A percentile compares a stretch with the other conserved stretches of the same genome.
Conservation (phyloP, 2,888 invertebrate species). For the Brachyopa scutellaris region DNA sequence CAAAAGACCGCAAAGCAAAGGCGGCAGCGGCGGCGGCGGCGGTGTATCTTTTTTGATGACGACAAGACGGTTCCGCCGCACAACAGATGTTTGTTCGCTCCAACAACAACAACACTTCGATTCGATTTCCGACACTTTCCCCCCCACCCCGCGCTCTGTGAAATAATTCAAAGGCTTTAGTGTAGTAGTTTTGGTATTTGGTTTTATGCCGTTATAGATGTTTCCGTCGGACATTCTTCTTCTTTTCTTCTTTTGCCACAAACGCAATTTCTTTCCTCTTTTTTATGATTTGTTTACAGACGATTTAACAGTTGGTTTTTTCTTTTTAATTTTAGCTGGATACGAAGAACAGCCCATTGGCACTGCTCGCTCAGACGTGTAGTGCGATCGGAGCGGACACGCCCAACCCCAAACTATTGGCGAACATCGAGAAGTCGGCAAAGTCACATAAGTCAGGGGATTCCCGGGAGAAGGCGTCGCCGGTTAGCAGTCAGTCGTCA, state of each 20-base stretch:
- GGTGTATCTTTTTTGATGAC: conserved; percentile 50
- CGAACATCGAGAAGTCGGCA: conserved; percentile 88
- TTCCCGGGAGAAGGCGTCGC: conserved; percentile 85
- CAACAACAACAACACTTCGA: conserved; percentile 25
- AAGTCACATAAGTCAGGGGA: conserved; percentile 82
- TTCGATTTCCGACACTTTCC: conserved; percentile 3
- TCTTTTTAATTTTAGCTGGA: conserved; percentile 92
- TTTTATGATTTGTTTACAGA: conserved; percentile 56
- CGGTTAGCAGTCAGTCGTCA: conserved; percentile 77
- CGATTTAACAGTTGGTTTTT: conserved; percentile 21
- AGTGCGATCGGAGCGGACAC: conserved; percentile 97
- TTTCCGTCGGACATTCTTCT: conserved; percentile 42
- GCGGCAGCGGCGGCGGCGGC: conserved; percentile 55
- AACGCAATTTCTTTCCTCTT: conserved; percentile 6
- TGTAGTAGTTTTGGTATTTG: conserved; percentile 15
- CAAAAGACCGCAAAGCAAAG: conserved; percentile 62
- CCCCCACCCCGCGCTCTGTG: not conserved
- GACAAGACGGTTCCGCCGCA: conserved; percentile 26
- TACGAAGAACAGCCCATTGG: conserved; percentile 98
- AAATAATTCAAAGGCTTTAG: conserved; percentile 42
- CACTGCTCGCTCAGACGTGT: conserved; percentile 97
- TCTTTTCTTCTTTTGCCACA: conserved; percentile 3
- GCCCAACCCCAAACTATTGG: conserved; percentile 89
- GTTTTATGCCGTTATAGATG: conserved; percentile 26
- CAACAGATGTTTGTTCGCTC: conserved; percentile 63